A percentile compares a stretch with the other conserved stretches of the same genome.
phyloP scores from a whole-genome alignment of 2,113 vertebrate genomes.

The Fregetta grallaria region DNA sequence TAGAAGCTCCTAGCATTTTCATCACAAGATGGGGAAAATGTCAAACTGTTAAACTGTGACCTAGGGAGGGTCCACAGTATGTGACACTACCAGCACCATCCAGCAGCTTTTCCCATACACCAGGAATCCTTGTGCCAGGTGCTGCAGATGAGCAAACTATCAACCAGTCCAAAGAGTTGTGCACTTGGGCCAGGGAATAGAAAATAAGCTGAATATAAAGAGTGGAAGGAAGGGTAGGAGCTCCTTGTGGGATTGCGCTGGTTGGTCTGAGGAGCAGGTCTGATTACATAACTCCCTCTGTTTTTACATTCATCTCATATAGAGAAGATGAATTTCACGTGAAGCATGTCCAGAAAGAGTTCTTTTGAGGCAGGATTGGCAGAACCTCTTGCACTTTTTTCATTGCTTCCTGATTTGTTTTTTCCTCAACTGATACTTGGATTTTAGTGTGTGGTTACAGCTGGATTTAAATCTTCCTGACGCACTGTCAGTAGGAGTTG shows the following conservation, averaged over 20 bases:
- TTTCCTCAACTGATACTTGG: not conserved
- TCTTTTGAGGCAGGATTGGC: not conserved
- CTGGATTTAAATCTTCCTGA: not conserved
- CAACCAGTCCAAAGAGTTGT: not conserved
- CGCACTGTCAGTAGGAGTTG: not conserved
- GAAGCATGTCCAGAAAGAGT: not conserved
- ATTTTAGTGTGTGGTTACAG: not conserved
- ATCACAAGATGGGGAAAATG: not conserved
- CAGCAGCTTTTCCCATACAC: not conserved
- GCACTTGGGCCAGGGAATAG: not conserved
- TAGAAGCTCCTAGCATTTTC: not conserved
- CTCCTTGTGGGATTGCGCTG: not conserved
- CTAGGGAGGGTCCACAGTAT: not conserved
- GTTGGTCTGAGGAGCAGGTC: not conserved
- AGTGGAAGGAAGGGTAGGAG: not conserved
- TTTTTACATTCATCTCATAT: not conserved
- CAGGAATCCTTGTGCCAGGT: not conserved
- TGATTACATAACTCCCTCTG: not conserved
- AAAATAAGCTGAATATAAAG: not conserved
- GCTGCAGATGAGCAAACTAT: not conserved
- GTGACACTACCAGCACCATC: not conserved
- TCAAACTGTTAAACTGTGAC: not conserved
- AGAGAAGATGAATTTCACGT: not conserved
- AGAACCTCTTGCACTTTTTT: not conserved
- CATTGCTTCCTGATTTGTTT: not conserved